phyloP scores from a whole-genome alignment of 2,113 vertebrate genomes.

The Halichoeres trimaculatus region DNA sequence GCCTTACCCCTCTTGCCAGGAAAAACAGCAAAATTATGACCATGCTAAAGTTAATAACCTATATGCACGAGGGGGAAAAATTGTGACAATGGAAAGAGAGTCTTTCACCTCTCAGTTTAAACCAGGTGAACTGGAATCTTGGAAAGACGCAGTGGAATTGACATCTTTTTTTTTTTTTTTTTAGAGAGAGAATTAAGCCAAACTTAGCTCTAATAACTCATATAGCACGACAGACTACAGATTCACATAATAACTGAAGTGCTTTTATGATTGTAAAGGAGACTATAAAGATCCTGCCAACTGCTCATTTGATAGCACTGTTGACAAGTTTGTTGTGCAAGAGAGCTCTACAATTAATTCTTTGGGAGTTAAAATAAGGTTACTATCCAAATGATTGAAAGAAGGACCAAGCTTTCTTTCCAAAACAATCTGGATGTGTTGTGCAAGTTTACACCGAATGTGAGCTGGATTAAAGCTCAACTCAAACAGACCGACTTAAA shows the following conservation, averaged over 20 bases:
- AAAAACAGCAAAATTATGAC: conserved; percentile 3
- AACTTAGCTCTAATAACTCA: too few species aligned
- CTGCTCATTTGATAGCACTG: not conserved
- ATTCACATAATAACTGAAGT: not conserved
- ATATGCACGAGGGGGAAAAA: not conserved
- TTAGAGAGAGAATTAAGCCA: not conserved
- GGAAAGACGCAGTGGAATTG: too few species aligned
- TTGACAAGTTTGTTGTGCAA: not conserved
- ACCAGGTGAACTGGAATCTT: not conserved
- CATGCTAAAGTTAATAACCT: not conserved
- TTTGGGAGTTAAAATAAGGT: not conserved
- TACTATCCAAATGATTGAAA: not conserved
- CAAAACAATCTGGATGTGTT: too few species aligned
- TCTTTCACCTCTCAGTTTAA: not conserved
- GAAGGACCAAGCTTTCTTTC: not conserved
- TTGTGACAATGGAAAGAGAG: not conserved
- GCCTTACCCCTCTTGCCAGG: not conserved
- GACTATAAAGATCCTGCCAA: not conserved
- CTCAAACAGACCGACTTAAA: too few species aligned
- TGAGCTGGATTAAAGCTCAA: too few species aligned
- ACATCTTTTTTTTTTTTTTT: too few species aligned
- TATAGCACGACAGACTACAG: too few species aligned
- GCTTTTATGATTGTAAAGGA: conserved; percentile 12
- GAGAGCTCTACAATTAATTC: not conserved
- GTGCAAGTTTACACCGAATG: too few species aligned